Base-by-base conservation (phyloP, 2,113 vertebrate genomes). In the Psophia crepitans region DNA sequence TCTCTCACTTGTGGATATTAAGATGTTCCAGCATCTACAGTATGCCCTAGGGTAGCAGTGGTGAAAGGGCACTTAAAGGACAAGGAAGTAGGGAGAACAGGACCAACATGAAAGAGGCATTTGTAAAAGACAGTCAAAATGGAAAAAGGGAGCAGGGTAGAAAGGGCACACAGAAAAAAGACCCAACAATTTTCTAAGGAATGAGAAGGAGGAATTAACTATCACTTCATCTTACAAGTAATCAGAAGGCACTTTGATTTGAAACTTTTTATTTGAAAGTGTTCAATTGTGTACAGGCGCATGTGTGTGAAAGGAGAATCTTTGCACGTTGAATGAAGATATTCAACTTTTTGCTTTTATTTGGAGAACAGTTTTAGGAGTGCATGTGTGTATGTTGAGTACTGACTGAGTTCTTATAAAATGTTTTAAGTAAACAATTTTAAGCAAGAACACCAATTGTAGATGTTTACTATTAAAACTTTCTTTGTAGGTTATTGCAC, bases 401-500 rank as follows among this genome's bases (percentile, higher is more conserved):
- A 14, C 46, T 96, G 81, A 35, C 37, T 49, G 46, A 78, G 39
- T 75, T 91, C 73, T 89, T 84, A 23, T 65, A 6, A 66, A 78
- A 93, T 97, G 82, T 90, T 88, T 89, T 33, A 95, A 94, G 41
- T 97, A 89, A 95, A 92, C 73, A 68, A 51, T 18, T 69, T 89
- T 73, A 97, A 97, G 96, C 91, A 90, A 92, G 60, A 46, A 7
- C 87, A 92, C 89, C 80, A 95, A 96, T 96, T 97, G 91, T 81
- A 97, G 97, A 90, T 98, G 92, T 97, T 98, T 97, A 98, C 96
- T 98, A 91, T 97, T 94, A 97, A 96, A 98, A 97, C 98, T 98
- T 96, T 98, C 95, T 97, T 98, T 98, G 96, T 97, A 98, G 98
- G 98, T 97, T 97, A 96, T 98, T 98, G 97, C 97, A 98, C 98